phyloP scores from a whole-genome alignment of 2,797 vertebrate species.

The Rhinichthys osculus region DNA sequence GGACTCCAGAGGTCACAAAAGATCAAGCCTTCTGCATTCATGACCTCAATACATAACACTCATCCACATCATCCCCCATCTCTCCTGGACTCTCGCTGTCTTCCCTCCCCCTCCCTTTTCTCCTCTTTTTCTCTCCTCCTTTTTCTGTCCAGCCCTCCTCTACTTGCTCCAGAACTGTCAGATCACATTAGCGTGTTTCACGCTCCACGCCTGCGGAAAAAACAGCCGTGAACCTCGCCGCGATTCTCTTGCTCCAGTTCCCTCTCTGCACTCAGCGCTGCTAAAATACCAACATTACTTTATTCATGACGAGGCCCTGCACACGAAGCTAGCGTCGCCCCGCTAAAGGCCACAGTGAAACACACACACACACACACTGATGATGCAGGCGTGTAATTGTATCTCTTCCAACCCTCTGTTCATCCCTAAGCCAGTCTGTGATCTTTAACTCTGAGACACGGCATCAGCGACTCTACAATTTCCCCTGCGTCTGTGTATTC shows the following conservation, averaged over 20 bases:
- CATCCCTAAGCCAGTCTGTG: slow-evolving; percentile 4
- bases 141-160: slow-evolving; percentile 82
- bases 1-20: slow-evolving; percentile 49
- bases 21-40: slow-evolving; percentile 54
- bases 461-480: background rate
- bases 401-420: slow-evolving; percentile 1
- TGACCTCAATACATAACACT: slow-evolving; percentile 60
- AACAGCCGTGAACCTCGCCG: slow-evolving; percentile 91
- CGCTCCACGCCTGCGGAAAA: slow-evolving; percentile 92
- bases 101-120: slow-evolving; percentile 70
- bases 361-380: slow-evolving; percentile 24
- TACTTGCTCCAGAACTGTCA: slow-evolving; percentile 98
- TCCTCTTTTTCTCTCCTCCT: slow-evolving; percentile 64
- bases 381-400: slow-evolving; percentile 27
- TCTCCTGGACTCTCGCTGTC: slow-evolving; percentile 66
- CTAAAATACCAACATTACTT: slow-evolving; percentile 79
- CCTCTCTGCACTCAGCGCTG: slow-evolving; percentile 79
- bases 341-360: slow-evolving; percentile 33
- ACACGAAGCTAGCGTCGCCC: slow-evolving; percentile 70
- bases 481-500: background rate
- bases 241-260: slow-evolving; percentile 98
- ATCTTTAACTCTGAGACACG: slow-evolving; percentile 5
- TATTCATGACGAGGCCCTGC: slow-evolving; percentile 69
- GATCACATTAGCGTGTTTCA: slow-evolving; percentile 92
- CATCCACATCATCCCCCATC: slow-evolving; percentile 64